phyloP scores from a whole-genome alignment of 2,113 vertebrate genomes.

The Grammomys dolichurus region DNA sequence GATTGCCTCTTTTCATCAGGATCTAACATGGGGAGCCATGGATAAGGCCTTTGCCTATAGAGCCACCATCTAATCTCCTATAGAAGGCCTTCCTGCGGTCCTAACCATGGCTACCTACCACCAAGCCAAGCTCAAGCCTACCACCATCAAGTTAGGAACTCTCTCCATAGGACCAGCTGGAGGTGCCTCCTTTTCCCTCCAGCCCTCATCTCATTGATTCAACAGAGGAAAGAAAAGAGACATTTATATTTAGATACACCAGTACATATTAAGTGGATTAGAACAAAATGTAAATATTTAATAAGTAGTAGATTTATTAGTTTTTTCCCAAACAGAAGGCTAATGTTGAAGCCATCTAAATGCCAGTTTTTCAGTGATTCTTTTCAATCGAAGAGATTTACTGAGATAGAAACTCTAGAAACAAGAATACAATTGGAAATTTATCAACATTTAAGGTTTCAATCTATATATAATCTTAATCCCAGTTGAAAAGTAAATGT shows the following conservation, averaged over 20 bases:
- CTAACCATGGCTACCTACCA: too few species aligned
- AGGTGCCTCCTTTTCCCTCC: too few species aligned
- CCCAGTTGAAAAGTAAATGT: not conserved
- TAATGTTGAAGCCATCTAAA: constrained; percentile 25
- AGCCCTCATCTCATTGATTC: too few species aligned
- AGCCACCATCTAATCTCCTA: too few species aligned
- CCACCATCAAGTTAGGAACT: too few species aligned
- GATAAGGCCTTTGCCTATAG: too few species aligned
- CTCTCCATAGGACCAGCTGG: too few species aligned
- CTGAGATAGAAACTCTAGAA: not conserved
- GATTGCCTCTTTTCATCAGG: too few species aligned
- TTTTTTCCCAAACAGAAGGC: constrained; percentile 18
- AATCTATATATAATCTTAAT: not conserved
- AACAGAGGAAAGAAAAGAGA: too few species aligned
- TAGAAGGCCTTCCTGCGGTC: too few species aligned
- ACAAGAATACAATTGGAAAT: not conserved
- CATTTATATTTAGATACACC: not conserved
- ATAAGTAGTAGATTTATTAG: constrained; percentile 51
- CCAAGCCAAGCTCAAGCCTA: too few species aligned
- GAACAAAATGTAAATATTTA: constrained; percentile 73
- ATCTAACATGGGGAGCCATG: too few species aligned
- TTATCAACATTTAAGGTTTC: not conserved
- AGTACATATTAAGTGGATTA: constrained; percentile 65
- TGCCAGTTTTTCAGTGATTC: not conserved
- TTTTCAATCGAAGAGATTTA: constrained; percentile 20